phyloP scores from a whole-genome alignment of 2,113 vertebrate species.

The Pao palembangensis region DNA sequence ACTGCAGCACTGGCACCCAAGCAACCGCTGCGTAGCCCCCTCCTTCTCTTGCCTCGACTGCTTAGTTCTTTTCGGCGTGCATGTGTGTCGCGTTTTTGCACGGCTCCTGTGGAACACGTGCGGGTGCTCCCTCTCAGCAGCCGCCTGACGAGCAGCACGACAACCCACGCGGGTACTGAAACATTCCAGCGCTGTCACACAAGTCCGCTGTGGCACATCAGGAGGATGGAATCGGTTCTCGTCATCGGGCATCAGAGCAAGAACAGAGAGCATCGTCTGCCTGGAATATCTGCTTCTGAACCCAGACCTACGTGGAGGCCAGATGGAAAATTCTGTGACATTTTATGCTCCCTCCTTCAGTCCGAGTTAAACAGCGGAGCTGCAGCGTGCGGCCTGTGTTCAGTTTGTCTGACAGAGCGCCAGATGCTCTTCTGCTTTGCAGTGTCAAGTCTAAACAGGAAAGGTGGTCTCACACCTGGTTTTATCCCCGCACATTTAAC shows the following conservation, averaged over 20 bases:
- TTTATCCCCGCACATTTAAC: constrained; percentile 45
- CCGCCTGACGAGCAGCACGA: constrained; percentile 6
- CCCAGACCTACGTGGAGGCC: too few relatives aligned
- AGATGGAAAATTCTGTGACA: not conserved
- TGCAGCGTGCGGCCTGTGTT: constrained; percentile 36
- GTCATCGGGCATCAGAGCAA: constrained; percentile 62
- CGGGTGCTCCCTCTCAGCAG: constrained; percentile 7
- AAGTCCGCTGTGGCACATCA: constrained; percentile 36
- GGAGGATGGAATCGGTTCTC: constrained; percentile 35
- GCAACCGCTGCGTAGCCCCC: constrained; percentile 26
- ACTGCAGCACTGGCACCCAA: constrained; percentile 11
- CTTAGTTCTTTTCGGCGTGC: not conserved
- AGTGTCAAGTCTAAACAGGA: constrained; percentile 67
- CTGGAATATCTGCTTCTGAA: constrained; percentile 37
- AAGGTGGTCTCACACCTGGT: constrained; percentile 67
- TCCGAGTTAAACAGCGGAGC: constrained; percentile 8
- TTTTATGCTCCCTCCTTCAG: constrained; percentile 4
- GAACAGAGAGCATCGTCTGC: constrained; percentile 39
- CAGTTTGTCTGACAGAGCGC: constrained; percentile 42
- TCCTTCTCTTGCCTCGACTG: too few relatives aligned
- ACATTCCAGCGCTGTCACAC: constrained; percentile 54
- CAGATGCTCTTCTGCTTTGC: constrained; percentile 60
- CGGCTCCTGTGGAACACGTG: constrained; percentile 18
- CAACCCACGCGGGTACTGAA: constrained; percentile 4
- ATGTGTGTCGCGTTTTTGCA: constrained; percentile 6